phyloP scores from a whole-genome alignment of 2,113 vertebrate genomes.

The Ramphastos sulfuratus region DNA sequence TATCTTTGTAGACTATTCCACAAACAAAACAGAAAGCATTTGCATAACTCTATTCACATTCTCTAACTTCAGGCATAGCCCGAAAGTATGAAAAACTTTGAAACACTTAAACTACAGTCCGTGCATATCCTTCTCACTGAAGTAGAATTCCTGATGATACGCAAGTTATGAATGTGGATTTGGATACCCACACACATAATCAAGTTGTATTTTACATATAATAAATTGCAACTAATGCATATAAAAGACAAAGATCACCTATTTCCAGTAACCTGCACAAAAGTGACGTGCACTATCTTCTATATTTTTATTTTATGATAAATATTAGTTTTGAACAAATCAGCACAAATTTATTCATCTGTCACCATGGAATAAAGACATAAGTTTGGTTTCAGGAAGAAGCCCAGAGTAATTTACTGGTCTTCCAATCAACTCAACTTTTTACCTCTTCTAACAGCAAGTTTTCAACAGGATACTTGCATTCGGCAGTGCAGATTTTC shows the following conservation, averaged over 20 bases:
- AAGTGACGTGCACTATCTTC: accelerated
- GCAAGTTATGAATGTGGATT: not conserved
- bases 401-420: not conserved
- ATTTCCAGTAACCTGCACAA: not conserved
- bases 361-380: not conserved
- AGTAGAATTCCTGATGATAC: not conserved
- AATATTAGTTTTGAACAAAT: not conserved
- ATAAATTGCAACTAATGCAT: not conserved
- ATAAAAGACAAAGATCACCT: not conserved
- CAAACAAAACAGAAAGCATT: not conserved
- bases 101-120: not conserved
- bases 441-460: not conserved
- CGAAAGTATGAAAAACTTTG: not conserved
- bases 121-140: not conserved
- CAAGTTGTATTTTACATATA: not conserved
- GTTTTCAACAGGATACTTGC: not conserved
- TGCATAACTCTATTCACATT: not conserved
- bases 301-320: not conserved
- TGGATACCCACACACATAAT: not conserved
- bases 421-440: not conserved
- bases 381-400: not conserved
- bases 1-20: not conserved
- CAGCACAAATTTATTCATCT: not conserved
- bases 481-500: not conserved
- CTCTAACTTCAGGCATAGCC: not conserved